Base-by-base conservation (phyloP, 2,113 vertebrate species). In the Gobiocypris rarus region DNA sequence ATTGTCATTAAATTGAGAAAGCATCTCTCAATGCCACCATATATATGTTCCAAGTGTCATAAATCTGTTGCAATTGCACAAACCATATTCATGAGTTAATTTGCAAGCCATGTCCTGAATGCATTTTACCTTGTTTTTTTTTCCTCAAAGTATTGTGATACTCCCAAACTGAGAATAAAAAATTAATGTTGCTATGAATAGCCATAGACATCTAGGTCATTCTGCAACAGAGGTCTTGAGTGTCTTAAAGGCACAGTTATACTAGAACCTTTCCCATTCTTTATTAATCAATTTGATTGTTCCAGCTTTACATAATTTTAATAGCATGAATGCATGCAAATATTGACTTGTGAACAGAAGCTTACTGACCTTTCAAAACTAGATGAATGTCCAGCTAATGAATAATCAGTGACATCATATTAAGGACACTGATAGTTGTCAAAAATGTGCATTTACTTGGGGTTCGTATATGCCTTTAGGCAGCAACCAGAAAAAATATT, bases 331-430 rank as follows among this genome's bases (percentile, higher is more conserved):
- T n/a, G 22, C 19, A 26, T 41, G 75, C 13, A 26, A 9, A 75
- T 52, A 14, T 50, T 70, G 9, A 41, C 17, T 34, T 13, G 28
- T 31, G 14, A 24, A 59, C 9, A 58, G 17, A 38, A 70, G 26
- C 19, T 41, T 15, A 26, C 45, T 71, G 65, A 56, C 28, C 54
- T 83, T 74, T 56, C 3, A 80, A 65, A 81, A 38, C 22, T 26
- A 3, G 17, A 58, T 73, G 9, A 31, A 56, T 73, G 54, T 31
- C 38, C 7, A 73, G 38, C 24, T 82, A 34, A 59, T 70, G 61
- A 69, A 84, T 84, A 45, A 56, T 84, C 50, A 45, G 63, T 61
- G n/a, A 70, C 26, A 48, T 73, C 54, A 85, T n/a, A 15, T 50
- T 50, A 26, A 75, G 50, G 28, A 26, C 75, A 56, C 14, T 45